Conservation (phyloP, 2,888 invertebrate species). For the Anagyrus pseudococci region DNA sequence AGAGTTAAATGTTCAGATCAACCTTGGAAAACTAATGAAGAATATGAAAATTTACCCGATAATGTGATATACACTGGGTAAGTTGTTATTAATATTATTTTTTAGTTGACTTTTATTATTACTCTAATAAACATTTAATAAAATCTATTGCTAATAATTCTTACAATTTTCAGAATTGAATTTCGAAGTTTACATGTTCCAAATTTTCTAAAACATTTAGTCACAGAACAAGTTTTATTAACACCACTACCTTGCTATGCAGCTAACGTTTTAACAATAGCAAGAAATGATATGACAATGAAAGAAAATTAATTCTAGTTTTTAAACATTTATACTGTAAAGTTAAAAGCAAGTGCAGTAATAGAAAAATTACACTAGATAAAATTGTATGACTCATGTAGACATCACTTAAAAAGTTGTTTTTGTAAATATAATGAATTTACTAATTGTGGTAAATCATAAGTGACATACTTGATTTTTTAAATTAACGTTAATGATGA, state of each 20-base stretch:
- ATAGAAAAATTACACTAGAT: too few species aligned
- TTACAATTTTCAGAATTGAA: constrained; percentile 47
- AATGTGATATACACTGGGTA: constrained; percentile 43
- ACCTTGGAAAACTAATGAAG: constrained; percentile 40
- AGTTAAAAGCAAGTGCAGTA: too few species aligned
- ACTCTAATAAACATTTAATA: background rate
- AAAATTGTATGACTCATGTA: too few species aligned
- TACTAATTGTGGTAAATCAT: too few species aligned
- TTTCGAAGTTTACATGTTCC: constrained; percentile 50
- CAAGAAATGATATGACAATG: constrained; percentile 45
- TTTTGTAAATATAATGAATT: too few species aligned
- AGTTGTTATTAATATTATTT: constrained; percentile 32
- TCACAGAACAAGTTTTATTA: constrained; percentile 43
- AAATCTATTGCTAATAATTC: background rate
- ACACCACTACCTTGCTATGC: constrained; percentile 52
- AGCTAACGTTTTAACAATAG: constrained; percentile 46
- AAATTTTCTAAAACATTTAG: constrained; percentile 45
- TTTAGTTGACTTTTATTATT: background rate
- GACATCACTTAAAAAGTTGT: too few species aligned
- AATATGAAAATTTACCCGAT: constrained; percentile 38
- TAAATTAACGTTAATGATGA: too few species aligned
- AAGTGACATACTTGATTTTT: too few species aligned
- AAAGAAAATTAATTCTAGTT: constrained; percentile 16
- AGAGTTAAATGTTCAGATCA: constrained; percentile 41
- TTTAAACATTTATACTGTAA: too few species aligned